These are phyloP conservation scores for Cyrtodaria siliqua DNA, from an alignment of 2,888 invertebrate species.

Conservation along the genomic window DNA sequence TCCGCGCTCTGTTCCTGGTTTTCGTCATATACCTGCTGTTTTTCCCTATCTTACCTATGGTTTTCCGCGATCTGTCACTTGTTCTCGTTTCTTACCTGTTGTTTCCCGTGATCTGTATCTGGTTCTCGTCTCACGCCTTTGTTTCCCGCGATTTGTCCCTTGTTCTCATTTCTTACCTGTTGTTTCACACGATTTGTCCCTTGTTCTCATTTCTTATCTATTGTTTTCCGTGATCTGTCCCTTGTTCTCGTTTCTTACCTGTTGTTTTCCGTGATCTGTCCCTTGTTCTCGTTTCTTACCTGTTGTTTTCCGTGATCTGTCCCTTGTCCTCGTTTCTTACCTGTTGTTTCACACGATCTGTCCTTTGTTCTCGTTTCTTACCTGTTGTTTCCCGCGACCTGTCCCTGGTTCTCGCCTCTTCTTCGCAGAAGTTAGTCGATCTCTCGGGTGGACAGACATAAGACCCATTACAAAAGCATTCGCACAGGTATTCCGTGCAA, in stretches of 20 bases:
- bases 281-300: neutral
- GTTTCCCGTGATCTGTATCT: neutral
- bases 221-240: too few species aligned
- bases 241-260: neutral
- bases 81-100: conserved; percentile 5
- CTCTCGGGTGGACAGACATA: conserved; percentile 67
- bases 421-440: conserved; percentile 65
- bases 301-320: neutral
- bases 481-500: conserved; percentile 69
- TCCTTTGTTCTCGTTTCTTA: neutral
- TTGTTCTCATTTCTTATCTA: too few species aligned
- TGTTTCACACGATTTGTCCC: too few species aligned
- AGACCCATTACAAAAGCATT: conserved; percentile 75
- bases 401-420: conserved; percentile 7
- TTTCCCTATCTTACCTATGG: too few species aligned
- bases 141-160: too few species aligned
- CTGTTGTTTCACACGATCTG: conserved; percentile 4
- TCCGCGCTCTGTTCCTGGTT: too few species aligned
- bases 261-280: too few species aligned
- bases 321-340: neutral
- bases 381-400: conserved; percentile 2
- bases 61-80: too few species aligned
- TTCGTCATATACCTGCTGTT: too few species aligned
- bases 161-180: too few species aligned
- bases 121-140: conserved; percentile 6